A percentile compares a stretch with the other conserved stretches of the same genome.
These are phyloP conservation scores for Tetramorium parvispinum DNA, from an alignment of 1,140 invertebrate genomes.

Conservation along the genomic window DNA sequence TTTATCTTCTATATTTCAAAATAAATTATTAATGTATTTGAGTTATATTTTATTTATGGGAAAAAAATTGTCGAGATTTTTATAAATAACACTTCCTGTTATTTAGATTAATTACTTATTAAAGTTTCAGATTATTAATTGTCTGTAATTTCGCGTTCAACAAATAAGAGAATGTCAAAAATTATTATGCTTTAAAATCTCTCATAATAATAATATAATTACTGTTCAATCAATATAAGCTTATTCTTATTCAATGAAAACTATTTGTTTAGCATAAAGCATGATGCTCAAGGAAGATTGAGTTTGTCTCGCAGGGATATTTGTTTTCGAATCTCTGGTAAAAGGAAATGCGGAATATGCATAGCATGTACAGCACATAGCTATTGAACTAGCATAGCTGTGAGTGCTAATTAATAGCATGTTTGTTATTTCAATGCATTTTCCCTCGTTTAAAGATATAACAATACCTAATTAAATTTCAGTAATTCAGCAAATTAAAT, in stretches of 20 bases:
- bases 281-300: conserved; percentile 22
- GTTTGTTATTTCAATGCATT: conserved; percentile 32
- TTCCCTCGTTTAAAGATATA: background rate
- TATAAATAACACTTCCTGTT: background rate
- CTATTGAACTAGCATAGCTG: conserved; percentile 21
- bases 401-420: conserved; percentile 46
- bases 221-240: background rate
- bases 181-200: background rate
- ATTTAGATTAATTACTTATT: background rate
- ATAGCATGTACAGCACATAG: background rate
- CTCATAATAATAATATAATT: background rate
- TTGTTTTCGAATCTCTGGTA: conserved; percentile 33
- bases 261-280: conserved; percentile 5
- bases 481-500: background rate
- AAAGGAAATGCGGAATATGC: conserved; percentile 50
- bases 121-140: background rate
- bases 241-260: background rate
- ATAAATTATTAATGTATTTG: background rate
- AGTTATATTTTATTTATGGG: background rate
- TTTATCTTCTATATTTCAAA: background rate
- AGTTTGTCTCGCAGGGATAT: background rate
- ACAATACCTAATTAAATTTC: conserved; percentile 35
- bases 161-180: background rate
- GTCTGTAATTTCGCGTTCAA: background rate
- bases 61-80: background rate